Percentiles rank a stretch among this genome's conserved stretches.
These are phyloP conservation scores for Menura novaehollandiae DNA, from an alignment of 2,113 vertebrate species.

Conservation along the genomic window DNA sequence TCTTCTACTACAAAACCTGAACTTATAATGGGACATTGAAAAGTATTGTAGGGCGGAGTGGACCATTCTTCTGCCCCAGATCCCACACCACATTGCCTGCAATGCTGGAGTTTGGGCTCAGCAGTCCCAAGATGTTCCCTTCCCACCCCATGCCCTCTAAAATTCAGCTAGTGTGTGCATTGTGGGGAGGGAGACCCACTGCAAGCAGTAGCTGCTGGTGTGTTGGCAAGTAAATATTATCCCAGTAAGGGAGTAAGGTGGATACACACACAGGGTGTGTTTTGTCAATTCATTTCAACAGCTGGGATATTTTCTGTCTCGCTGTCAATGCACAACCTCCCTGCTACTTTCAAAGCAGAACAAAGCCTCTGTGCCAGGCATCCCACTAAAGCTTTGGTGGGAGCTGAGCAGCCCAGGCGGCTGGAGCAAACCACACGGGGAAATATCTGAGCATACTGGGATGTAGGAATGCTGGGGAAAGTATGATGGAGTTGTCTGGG, in stretches of 20 bases:
- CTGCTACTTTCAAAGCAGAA: neutral
- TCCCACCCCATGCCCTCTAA: neutral
- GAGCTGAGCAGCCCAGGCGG: neutral
- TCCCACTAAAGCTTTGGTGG: neutral
- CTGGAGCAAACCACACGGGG: neutral
- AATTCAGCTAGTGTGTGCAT: neutral
- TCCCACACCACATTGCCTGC: neutral
- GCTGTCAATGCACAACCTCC: neutral
- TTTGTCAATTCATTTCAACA: neutral
- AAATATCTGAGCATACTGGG: neutral
- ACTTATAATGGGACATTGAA: neutral
- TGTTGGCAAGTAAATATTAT: neutral
- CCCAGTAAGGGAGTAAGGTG: neutral
- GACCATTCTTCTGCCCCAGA: neutral
- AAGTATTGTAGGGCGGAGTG: accelerated
- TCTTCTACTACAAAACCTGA: neutral
- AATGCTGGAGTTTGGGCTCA: neutral
- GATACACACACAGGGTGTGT: neutral
- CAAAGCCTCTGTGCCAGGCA: neutral
- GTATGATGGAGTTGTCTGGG: constrained; percentile 26
- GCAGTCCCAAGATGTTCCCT: neutral
- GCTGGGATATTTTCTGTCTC: neutral
- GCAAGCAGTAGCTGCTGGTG: neutral
- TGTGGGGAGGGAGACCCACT: neutral
- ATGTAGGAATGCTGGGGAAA: neutral